A percentile compares a stretch with the other conserved stretches of the same genome.
These are phyloP conservation scores for Melanotaenia maccullochi DNA, from an alignment of 2,797 vertebrate species.

Conservation along the genomic window DNA sequence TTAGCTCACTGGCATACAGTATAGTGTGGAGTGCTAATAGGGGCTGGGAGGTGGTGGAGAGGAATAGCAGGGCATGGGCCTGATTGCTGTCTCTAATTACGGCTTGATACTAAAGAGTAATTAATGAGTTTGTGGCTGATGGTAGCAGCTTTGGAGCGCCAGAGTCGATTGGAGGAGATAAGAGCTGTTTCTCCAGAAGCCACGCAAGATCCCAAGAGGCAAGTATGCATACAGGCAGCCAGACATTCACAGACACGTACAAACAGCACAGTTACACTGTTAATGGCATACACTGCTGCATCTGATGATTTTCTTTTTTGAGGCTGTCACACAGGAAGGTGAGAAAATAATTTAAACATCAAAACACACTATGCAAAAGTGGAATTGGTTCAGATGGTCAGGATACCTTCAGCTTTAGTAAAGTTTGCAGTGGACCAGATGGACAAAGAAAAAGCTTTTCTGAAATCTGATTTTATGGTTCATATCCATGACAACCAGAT, in stretches of 20 bases:
- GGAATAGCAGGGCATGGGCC: constrained; percentile 54
- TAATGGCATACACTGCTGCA: constrained; percentile 21
- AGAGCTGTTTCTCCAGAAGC: constrained; percentile 70
- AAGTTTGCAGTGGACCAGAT: background rate
- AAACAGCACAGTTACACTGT: constrained; percentile 31
- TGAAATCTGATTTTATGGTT: background rate
- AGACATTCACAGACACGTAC: constrained; percentile 22
- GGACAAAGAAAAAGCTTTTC: background rate
- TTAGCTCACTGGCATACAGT: constrained; percentile 61
- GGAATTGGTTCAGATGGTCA: background rate
- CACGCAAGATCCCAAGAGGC: constrained; percentile 63
- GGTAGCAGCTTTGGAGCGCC: constrained; percentile 78
- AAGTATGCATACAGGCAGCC: constrained; percentile 21
- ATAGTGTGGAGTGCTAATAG: constrained; percentile 69
- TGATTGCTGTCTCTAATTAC: constrained; percentile 85
- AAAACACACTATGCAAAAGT: background rate
- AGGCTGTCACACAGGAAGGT: constrained; percentile 9
- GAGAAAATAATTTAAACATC: background rate
- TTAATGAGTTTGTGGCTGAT: constrained; percentile 83
- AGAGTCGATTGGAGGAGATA: constrained; percentile 77
- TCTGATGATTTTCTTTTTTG: constrained; percentile 3
- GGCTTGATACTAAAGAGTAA: constrained; percentile 85
- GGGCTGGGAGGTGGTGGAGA: constrained; percentile 38
- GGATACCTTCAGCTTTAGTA: background rate
- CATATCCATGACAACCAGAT: background rate